Conservation (phyloP, 2,797 vertebrate genomes). For the Spondyliosoma cantharus region DNA sequence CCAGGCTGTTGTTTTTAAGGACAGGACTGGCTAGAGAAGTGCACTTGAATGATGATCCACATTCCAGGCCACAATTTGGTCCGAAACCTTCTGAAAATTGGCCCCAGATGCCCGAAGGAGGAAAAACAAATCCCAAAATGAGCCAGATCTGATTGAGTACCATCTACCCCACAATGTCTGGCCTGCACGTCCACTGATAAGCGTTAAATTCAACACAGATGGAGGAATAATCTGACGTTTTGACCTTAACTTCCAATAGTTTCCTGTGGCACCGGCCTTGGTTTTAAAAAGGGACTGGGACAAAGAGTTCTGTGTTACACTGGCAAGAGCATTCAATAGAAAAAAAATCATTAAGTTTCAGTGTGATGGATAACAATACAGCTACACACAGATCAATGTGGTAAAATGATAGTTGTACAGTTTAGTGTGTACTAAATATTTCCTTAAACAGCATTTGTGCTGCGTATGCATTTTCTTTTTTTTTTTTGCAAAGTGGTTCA, state of each 20-base stretch:
- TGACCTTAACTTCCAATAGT: constrained; percentile 73
- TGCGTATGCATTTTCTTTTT: neutral
- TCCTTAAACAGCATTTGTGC: neutral
- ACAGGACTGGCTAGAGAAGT: constrained; percentile 57
- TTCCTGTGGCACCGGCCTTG: constrained; percentile 73
- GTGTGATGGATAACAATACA: neutral
- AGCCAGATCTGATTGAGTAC: constrained; percentile 77
- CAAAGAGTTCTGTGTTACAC: constrained; percentile 16
- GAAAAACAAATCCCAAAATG: constrained; percentile 81
- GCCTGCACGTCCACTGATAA: constrained; percentile 72
- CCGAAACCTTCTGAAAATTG: constrained; percentile 77
- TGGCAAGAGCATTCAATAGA: neutral
- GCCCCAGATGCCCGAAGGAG: constrained; percentile 81
- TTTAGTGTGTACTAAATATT: neutral
- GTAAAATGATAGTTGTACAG: neutral
- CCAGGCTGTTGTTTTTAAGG: constrained; percentile 33
- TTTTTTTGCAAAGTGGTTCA: constrained; percentile 4
- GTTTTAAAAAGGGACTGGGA: constrained; percentile 43
- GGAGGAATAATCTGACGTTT: constrained; percentile 75
- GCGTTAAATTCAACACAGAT: constrained; percentile 82
- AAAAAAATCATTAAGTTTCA: neutral
- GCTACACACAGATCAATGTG: neutral
- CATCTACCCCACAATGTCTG: constrained; percentile 67
- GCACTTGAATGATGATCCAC: constrained; percentile 66
- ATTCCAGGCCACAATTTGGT: constrained; percentile 74